These are phyloP conservation scores for Emydura subglobosa DNA, from an alignment of 2,113 vertebrate genomes.

Conservation along the genomic window DNA sequence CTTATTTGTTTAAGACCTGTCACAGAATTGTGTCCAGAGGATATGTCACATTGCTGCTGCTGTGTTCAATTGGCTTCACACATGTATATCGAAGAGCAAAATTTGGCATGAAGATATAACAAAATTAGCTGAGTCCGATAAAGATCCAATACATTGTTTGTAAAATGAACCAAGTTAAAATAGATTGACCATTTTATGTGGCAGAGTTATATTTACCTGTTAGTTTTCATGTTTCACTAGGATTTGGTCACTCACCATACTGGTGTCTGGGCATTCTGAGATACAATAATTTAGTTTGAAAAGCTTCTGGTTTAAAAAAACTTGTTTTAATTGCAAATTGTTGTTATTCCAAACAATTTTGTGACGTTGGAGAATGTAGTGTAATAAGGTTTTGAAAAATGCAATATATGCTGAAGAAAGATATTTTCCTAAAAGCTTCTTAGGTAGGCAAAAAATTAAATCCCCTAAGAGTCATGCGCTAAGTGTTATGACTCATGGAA, in stretches of 20 bases:
- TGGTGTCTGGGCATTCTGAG: not conserved
- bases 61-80: not conserved
- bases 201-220: not conserved
- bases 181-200: not conserved
- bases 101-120: not conserved
- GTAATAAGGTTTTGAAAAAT: not conserved
- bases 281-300: not conserved
- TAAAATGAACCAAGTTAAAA: not conserved
- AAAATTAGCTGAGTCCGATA: not conserved
- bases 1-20: not conserved
- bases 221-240: not conserved
- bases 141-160: not conserved
- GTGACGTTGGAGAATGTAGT: not conserved
- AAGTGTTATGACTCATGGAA: slow-evolving; percentile 26
- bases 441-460: slow-evolving; percentile 11
- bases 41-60: fast-evolving
- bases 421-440: slow-evolving; percentile 20
- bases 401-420: not conserved
- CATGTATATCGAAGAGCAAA: not conserved
- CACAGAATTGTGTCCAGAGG: not conserved
- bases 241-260: not conserved
- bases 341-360: slow-evolving; percentile 3
- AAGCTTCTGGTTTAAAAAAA: slow-evolving; percentile 13
- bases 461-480: not conserved
- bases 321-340: slow-evolving; percentile 9